phyloP scores from a whole-genome alignment of 92 coral and sea anemone species.

The Paramuricea clavata region DNA sequence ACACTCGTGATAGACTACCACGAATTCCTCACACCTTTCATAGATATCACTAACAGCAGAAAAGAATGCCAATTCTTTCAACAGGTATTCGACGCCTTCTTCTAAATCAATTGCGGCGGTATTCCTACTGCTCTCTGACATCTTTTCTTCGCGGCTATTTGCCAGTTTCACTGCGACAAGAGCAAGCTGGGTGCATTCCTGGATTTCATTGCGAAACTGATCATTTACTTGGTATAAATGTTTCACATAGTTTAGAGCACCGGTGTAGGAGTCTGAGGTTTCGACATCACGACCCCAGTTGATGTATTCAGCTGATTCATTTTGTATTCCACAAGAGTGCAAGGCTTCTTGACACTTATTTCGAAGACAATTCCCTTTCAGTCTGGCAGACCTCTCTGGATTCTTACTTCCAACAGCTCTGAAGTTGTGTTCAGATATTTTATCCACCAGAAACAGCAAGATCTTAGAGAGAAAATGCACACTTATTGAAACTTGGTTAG shows the following conservation, averaged over 20 bases:
- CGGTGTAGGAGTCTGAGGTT: slow-evolving; percentile 60
- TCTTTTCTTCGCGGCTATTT: slow-evolving; percentile 65
- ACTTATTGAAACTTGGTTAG: too few relatives aligned
- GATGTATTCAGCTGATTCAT: slow-evolving; percentile 54
- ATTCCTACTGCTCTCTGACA: not conserved
- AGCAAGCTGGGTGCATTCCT: slow-evolving; percentile 68
- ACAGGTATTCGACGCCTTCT: slow-evolving; percentile 78
- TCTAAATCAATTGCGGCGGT: slow-evolving; percentile 50
- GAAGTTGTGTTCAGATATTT: slow-evolving; percentile 80
- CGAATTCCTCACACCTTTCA: slow-evolving; percentile 71
- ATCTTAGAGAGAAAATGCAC: slow-evolving; percentile 52
- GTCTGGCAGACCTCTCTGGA: slow-evolving; percentile 80
- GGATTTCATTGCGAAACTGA: slow-evolving; percentile 68
- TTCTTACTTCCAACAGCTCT: slow-evolving; percentile 83
- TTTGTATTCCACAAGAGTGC: slow-evolving; percentile 41
- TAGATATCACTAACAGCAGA: slow-evolving; percentile 66
- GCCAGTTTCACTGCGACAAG: slow-evolving; percentile 66
- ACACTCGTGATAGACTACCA: slow-evolving; percentile 82
- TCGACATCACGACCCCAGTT: slow-evolving; percentile 81
- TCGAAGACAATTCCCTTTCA: slow-evolving; percentile 73
- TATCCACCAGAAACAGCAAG: slow-evolving; percentile 75
- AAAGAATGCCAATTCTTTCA: slow-evolving; percentile 79
- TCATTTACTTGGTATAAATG: slow-evolving; percentile 75
- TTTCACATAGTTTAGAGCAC: slow-evolving; percentile 65
- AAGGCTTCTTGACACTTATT: slow-evolving; percentile 81